Base-by-base conservation (phyloP, 2,113 vertebrate genomes). In the Ciconia maguari region DNA sequence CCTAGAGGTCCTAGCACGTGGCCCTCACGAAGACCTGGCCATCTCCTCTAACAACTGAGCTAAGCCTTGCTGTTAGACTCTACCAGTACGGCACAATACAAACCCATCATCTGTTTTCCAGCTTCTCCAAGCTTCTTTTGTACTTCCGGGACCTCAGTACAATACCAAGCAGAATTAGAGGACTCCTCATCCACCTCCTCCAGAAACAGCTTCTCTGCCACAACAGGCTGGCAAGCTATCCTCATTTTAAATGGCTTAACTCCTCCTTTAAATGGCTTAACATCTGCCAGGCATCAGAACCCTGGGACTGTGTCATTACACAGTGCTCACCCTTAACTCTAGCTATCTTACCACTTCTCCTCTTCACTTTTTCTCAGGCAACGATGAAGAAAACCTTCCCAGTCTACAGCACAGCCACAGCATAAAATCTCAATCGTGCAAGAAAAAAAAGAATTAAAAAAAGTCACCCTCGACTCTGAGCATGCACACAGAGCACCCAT, bases 191-290 rank as follows among this genome's bases (percentile, higher is more conserved):
- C 9, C 62, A 84, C 49, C 46, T 91, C 48, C 18, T 75, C 69
- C 89, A 52, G 46, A 90, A 96, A 77, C n/a, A 87, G 68, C 51
- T 92, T 51, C 52, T 74, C 60, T 42, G 55, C 16, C 30, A 79
- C 24, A 61, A 65, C 9, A 57, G 38, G 77, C 62, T 26, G 34
- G 54, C 49, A 79, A 95, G 32, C 32, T 20, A 72, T 64, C 54
- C 65, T 92, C 57, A 72, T 87, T 95, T 93, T 89, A 90, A 94
- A 78, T 26, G 32, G 93, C 88, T 95, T 89, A 83, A 58, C 52
- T 79, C 36, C 79, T 87, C 41, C 44, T 94, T 72, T 91, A 90
- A 96, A 92, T 4, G 52, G 89, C 57, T 94, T 94, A 87, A 61
- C 42, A 89, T 70, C 42, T 70, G 46, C 25, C 65, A 76, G 66